Evolutionary conservation across 2,888 invertebrate genomes (phyloP).

Genomic region (Elysia crispata): DNA sequence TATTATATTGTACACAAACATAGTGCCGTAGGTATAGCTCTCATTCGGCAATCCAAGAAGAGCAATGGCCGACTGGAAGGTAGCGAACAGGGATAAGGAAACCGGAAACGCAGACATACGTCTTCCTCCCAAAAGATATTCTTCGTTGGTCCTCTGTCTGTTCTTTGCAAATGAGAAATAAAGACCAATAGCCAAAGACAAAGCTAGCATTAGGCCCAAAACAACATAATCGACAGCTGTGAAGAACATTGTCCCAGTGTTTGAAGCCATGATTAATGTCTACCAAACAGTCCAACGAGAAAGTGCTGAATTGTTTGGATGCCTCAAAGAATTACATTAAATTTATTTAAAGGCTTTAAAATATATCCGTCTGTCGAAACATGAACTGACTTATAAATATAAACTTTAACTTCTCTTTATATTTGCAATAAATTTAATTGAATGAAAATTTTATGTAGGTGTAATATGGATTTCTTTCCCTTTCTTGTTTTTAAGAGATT

Average conservation of each 20-base stretch:
- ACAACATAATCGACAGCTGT: constrained; percentile 39
- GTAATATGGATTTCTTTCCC: too few relatives aligned
- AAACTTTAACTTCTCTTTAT: too few relatives aligned
- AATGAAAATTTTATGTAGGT: too few relatives aligned
- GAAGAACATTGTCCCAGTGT: neutral
- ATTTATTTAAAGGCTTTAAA: too few relatives aligned
- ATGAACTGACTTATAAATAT: too few relatives aligned
- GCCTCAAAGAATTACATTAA: too few relatives aligned
- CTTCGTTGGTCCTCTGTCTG: constrained; percentile 43
- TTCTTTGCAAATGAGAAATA: constrained; percentile 39
- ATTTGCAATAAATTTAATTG: too few relatives aligned
- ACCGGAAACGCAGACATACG: constrained; percentile 57
- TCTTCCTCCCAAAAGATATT: constrained; percentile 61
- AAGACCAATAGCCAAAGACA: constrained; percentile 42
- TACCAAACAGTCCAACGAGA: too few relatives aligned
- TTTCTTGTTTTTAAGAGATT: too few relatives aligned
- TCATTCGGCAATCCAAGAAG: constrained; percentile 62
- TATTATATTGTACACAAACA: constrained; percentile 51
- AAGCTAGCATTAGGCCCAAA: constrained; percentile 23
- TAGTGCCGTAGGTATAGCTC: constrained; percentile 58
- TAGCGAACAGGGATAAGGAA: constrained; percentile 61
- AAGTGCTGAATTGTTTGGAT: too few relatives aligned
- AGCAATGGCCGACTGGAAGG: constrained; percentile 62
- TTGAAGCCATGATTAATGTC: too few relatives aligned
- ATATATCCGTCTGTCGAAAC: too few relatives aligned